Base-by-base conservation (phyloP, 1,140 invertebrate genomes). In the Neocloeon triangulifer region DNA sequence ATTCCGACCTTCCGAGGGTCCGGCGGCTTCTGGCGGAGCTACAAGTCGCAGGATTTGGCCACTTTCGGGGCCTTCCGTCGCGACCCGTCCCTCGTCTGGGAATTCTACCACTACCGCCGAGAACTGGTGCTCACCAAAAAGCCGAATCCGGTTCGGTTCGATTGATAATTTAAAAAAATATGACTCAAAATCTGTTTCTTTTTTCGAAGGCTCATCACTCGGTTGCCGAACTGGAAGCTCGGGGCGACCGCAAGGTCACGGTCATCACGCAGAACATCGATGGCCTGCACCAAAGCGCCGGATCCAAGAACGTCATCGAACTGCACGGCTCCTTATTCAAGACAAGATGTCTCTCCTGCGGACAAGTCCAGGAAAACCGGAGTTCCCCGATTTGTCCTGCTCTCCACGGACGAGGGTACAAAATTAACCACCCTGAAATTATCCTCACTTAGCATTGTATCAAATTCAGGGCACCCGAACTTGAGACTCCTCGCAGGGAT, bases 231-330 rank as follows among this genome's bases (percentile, higher is more conserved):
- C 75, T 66, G 56, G 77, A 89, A 57, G 55, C 64, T 26, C 55
- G 59, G 41, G 52, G 70, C 43, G 66, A 65, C 2, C 64, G 66
- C 40, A 52, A 50, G 27, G 62, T 81, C 32, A 66, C 62, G 19
- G 57, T 88, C 2, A 67, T 94, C 20, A 94, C 88, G 1, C 86
- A 94, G 54, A 95, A 95, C 64, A 79, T 94, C 28, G 89, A 94
- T 58, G 74, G 74, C 26, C 54, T 94, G 9, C 86, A 94, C 59
- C 57, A 57, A 34, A 66, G 62, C 49, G 85, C 86, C 12, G 86
- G 86, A 2, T 73, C 77, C 12, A 55, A 66, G 38, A 67, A 79
- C 43, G 51, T 92, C 3, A 58, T 86, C 9, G 85, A 94, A 51
- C 60, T 95, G n/a, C 88, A 95, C 59, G 88, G 72, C 14, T 77